Conservation (phyloP, 1,140 invertebrate species). For the Euwallacea similis region DNA sequence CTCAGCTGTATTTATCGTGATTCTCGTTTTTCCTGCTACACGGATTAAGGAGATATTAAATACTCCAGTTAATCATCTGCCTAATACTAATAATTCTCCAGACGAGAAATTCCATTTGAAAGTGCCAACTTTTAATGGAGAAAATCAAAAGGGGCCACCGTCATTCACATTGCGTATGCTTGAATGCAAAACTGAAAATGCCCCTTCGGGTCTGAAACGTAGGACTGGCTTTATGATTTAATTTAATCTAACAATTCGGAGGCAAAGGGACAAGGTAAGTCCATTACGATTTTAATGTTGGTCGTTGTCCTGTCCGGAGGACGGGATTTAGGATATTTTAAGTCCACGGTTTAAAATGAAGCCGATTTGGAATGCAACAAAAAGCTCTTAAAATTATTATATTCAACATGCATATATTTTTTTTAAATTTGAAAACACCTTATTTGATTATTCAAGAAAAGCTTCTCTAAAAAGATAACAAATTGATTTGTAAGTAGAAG, state of each 20-base stretch:
- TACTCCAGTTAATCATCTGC: not conserved
- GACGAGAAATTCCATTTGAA: slow-evolving; percentile 2
- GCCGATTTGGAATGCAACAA: too few species aligned
- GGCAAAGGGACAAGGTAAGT: slow-evolving; percentile 21
- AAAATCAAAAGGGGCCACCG: slow-evolving; percentile 13
- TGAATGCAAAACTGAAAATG: slow-evolving; percentile 7
- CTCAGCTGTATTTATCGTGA: too few species aligned
- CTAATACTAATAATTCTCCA: not conserved
- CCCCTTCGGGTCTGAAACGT: not conserved
- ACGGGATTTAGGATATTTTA: too few species aligned
- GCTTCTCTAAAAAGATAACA: too few species aligned
- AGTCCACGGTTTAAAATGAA: too few species aligned
- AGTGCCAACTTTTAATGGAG: slow-evolving; percentile 12
- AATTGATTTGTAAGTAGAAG: too few species aligned
- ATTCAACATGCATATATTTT: too few species aligned
- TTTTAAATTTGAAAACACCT: too few species aligned
- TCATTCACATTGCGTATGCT: slow-evolving; percentile 4
- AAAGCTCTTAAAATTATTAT: too few species aligned
- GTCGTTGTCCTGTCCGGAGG: not conserved
- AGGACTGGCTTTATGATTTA: slow-evolving; percentile 14
- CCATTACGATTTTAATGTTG: slow-evolving; percentile 20
- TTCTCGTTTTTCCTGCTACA: too few species aligned
- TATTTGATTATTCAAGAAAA: too few species aligned
- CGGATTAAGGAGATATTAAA: too few species aligned
- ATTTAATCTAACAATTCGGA: slow-evolving; percentile 12